Conservation (phyloP, 2,797 vertebrate genomes). For the Enteromius thamalakanensis region DNA sequence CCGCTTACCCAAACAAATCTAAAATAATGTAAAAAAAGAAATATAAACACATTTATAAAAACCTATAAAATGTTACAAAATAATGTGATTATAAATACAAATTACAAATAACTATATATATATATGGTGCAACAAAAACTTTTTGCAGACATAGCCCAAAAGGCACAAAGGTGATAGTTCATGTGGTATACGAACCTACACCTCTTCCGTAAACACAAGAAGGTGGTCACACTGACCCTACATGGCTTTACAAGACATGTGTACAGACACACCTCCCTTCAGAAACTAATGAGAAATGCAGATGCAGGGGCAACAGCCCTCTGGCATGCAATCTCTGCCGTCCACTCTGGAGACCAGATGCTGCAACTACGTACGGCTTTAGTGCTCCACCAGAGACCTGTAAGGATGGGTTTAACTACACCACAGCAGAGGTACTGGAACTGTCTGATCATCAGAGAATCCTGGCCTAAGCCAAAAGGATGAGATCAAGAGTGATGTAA, state of each 20-base stretch:
- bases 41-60: neutral
- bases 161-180: neutral
- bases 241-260: constrained; percentile 45
- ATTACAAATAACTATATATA: neutral
- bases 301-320: constrained; percentile 42
- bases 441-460: constrained; percentile 30
- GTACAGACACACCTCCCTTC: constrained; percentile 35
- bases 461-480: constrained; percentile 30
- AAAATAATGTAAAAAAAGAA: neutral
- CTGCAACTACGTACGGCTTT: constrained; percentile 4
- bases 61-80: neutral
- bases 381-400: constrained; percentile 50
- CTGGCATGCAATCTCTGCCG: constrained; percentile 46
- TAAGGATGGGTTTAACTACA: constrained; percentile 41
- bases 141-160: neutral
- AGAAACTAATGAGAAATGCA: constrained; percentile 57
- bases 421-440: constrained; percentile 25
- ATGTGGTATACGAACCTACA: neutral
- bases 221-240: constrained; percentile 8
- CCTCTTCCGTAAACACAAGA: neutral
- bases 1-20: neutral
- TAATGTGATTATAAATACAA: neutral
- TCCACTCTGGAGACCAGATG: constrained; percentile 50
- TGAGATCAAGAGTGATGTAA: constrained; percentile 52
- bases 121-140: neutral